Evolutionary conservation across 2,113 vertebrate genomes (phyloP).

Genomic region (Urocynchramus pylzowi): DNA sequence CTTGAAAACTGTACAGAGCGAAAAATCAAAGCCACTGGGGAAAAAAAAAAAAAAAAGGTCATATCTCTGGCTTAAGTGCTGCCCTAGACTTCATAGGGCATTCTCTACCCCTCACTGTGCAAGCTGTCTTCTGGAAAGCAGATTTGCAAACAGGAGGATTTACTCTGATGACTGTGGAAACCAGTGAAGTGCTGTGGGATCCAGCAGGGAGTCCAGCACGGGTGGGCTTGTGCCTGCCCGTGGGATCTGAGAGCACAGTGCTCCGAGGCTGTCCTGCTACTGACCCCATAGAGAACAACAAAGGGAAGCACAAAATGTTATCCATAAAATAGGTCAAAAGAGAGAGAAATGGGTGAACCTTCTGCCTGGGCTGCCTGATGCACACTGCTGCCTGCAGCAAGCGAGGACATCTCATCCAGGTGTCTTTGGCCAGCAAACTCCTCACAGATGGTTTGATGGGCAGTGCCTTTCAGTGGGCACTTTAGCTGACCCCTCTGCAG

Average conservation of each 20-base stretch:
- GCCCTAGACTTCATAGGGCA: background rate
- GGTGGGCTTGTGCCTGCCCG: rapidly evolving
- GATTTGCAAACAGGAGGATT: background rate
- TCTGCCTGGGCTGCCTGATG: background rate
- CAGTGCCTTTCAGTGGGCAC: background rate
- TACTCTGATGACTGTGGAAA: background rate
- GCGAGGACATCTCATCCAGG: rapidly evolving
- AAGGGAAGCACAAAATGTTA: background rate
- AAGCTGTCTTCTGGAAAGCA: background rate
- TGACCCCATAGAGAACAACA: background rate
- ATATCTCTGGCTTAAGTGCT: background rate
- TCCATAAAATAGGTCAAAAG: background rate
- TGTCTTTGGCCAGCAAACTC: background rate
- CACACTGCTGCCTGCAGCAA: rapidly evolving
- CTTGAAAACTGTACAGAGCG: background rate
- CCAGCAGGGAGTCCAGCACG: background rate
- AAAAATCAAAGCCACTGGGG: background rate
- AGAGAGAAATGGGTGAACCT: background rate
- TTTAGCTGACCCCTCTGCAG: background rate
- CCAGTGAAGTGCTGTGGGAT: background rate
- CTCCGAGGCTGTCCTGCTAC: background rate
- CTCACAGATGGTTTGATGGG: background rate
- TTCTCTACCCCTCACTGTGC: background rate
- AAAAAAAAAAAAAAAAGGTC: background rate
- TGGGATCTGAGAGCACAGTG: background rate